Conservation (phyloP, 2,797 vertebrate genomes). For the Ciconia nigra region DNA sequence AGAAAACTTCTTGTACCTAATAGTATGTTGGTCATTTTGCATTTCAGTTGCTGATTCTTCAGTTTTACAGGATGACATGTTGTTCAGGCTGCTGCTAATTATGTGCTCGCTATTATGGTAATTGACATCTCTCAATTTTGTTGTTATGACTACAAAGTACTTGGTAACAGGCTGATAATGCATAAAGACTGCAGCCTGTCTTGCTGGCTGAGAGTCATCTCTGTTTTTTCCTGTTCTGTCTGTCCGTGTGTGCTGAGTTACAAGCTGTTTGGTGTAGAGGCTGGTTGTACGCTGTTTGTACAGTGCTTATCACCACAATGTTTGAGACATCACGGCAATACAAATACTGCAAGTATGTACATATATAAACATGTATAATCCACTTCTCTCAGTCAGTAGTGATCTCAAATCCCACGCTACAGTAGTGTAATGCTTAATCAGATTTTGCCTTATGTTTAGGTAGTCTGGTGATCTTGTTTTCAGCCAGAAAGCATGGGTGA, state of each 20-base stretch:
- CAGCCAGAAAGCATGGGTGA: neutral
- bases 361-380: accelerated
- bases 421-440: neutral
- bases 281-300: neutral
- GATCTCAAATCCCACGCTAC: neutral
- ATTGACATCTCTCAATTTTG: slow-evolving; percentile 17
- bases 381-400: neutral
- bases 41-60: slow-evolving; percentile 6
- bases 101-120: neutral
- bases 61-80: neutral
- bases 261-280: neutral
- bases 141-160: slow-evolving; percentile 24
- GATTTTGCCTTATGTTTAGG: neutral
- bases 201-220: neutral
- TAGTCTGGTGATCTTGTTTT: neutral
- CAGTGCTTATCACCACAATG: neutral
- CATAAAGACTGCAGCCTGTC: neutral
- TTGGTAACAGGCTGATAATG: neutral
- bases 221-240: neutral
- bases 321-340: neutral
- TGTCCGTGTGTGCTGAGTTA: accelerated
- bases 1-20: neutral
- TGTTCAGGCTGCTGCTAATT: slow-evolving; percentile 38
- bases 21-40: neutral
- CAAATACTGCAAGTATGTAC: neutral